These are phyloP conservation scores for Dasyprocta punctata DNA, from an alignment of 2,113 vertebrate genomes.

Conservation along the genomic window DNA sequence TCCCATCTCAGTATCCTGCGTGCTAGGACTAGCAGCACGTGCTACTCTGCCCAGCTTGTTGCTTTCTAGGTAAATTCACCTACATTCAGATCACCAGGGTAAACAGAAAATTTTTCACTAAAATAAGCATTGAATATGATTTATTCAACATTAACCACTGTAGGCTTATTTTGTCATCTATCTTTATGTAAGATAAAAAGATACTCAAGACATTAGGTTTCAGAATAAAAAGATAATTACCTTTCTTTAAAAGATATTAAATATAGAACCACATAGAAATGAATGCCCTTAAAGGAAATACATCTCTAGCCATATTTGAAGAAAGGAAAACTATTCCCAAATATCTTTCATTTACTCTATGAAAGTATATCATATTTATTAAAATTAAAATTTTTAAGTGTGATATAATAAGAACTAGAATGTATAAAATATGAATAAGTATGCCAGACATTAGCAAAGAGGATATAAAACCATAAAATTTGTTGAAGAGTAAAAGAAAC, in stretches of 20 bases:
- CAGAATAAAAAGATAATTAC: background rate
- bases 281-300: constrained; percentile 24
- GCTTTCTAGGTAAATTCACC: constrained; percentile 44
- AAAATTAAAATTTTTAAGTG: constrained; percentile 48
- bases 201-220: background rate
- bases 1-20: background rate
- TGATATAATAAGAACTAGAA: background rate
- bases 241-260: constrained; percentile 13
- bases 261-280: background rate
- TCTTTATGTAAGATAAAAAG: constrained; percentile 14
- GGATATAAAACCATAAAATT: background rate
- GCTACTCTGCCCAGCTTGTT: background rate
- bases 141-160: constrained; percentile 22
- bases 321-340: background rate
- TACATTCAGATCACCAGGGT: background rate
- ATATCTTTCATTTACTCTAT: constrained; percentile 41
- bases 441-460: background rate
- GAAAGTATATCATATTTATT: background rate
- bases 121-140: background rate
- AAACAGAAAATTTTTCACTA: constrained; percentile 4
- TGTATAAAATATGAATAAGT: background rate
- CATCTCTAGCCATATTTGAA: background rate
- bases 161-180: background rate
- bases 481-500: background rate
- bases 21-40: background rate